Conservation (phyloP, 2,113 vertebrate species). For the Chamaetylas fuelleborni region DNA sequence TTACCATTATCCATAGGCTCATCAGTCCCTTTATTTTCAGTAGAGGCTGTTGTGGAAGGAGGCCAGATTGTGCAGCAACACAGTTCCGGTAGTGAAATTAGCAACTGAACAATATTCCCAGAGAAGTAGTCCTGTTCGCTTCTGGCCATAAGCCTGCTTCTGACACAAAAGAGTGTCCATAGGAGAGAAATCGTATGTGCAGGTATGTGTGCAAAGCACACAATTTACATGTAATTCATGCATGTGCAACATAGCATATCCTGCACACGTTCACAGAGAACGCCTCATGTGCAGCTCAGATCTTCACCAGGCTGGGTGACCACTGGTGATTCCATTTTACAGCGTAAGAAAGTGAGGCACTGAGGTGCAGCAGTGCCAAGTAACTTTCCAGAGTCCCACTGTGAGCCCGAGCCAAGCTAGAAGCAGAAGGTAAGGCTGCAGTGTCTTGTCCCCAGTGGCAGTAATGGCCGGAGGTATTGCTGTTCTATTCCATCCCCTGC, state of each 20-base stretch:
- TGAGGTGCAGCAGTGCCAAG: not conserved
- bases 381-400: not conserved
- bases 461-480: not conserved
- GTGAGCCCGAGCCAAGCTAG: not conserved
- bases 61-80: constrained; percentile 69
- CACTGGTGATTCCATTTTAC: not conserved
- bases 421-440: not conserved
- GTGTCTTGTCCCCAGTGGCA: not conserved
- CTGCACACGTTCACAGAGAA: not conserved
- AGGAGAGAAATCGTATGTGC: not conserved
- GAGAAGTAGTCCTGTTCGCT: constrained; percentile 67
- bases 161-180: constrained; percentile 13
- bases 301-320: not conserved
- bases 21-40: constrained; percentile 72
- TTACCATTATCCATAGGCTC: constrained; percentile 78
- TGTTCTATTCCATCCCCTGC: not conserved
- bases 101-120: constrained; percentile 76
- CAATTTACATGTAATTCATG: not conserved
- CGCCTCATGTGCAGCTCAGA: not conserved
- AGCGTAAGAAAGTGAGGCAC: accelerated
- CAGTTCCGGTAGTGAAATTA: constrained; percentile 81
- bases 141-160: constrained; percentile 60
- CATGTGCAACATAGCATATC: not conserved
- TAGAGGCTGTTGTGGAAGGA: constrained; percentile 72
- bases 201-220: not conserved